Base-by-base conservation (phyloP, 2,113 vertebrate species). In the Columbina picui region DNA sequence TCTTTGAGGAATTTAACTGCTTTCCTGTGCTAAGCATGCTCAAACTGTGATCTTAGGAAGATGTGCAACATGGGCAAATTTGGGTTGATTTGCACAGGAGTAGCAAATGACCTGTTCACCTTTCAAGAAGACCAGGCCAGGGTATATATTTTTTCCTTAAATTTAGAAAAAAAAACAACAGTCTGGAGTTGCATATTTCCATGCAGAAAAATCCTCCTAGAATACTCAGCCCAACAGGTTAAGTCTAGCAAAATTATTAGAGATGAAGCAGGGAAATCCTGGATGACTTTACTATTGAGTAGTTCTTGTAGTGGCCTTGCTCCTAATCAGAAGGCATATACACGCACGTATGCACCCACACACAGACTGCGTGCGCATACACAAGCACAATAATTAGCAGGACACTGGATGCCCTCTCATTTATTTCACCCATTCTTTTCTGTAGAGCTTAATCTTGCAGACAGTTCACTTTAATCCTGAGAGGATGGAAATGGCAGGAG, bases 371-470 rank as follows among this genome's bases (percentile, higher is more conserved):
- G 3, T 65, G 47, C 0, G 16, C 83, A 41, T 81, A 78, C 38
- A 86, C 64, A 77, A 70, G 82, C 41, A 27, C 79, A 80, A 34
- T 83, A 96, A 94, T 93, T 90, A 93, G 89, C 59, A 90, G 83
- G 52, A 55, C 1, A 12, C 76, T 81, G 73, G 43, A 81, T 84
- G 89, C 68, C 80, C 73, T 84, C 86, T 89, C 64, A 36, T 94
- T 94, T 95, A 41, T 91, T 96, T 93, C 1, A 52, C 55, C 90
- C 81, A 80, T 67, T 95, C 91, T 93, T 88, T 87, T 90, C 80
- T 52, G 68, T 75, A 74, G 76, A 84, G 47, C 80, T 96, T 97
- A 92, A 88, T 95, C 83, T 96, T 89, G 56, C 80, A 90, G 93
- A 81, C 76, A 81, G 92, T 85, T 93, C 0, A 0, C 94, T 95